These are phyloP conservation scores for Hydrozoanthus tunicans DNA, from an alignment of 64 coral and sea anemone genomes.

Conservation along the genomic window DNA sequence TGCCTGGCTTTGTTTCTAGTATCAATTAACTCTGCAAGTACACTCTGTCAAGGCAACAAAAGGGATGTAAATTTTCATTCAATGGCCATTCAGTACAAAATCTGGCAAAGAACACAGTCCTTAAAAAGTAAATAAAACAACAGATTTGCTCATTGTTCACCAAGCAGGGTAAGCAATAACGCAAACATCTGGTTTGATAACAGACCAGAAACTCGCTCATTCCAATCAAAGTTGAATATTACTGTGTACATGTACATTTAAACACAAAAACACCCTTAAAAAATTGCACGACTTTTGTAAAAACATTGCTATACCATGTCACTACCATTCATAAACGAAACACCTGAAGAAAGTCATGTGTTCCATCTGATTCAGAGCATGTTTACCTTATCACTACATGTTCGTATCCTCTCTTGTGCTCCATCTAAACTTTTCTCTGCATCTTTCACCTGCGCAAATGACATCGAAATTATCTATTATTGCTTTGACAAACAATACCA, in stretches of 20 bases:
- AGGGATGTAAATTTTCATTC: background rate
- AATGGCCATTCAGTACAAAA: background rate
- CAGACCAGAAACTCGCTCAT: no score
- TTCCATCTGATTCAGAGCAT: no score
- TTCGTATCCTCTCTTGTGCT: background rate
- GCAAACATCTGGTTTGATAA: background rate
- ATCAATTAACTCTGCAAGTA: conserved; percentile 15
- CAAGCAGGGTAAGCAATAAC: background rate
- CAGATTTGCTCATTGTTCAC: no score
- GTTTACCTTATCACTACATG: conserved; percentile 31
- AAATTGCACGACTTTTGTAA: no score
- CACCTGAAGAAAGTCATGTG: no score
- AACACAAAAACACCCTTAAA: no score
- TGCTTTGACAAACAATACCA: background rate
- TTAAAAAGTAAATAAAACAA: background rate
- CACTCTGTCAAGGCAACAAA: conserved; percentile 8
- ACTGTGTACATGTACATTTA: no score
- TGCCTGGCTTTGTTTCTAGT: conserved; percentile 41
- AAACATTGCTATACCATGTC: no score
- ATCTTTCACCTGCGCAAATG: background rate
- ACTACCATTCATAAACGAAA: background rate
- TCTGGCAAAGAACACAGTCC: background rate
- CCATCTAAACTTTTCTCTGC: conserved; percentile 18
- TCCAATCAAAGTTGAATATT: no score
- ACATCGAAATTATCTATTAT: background rate